phyloP scores from a whole-genome alignment of 2,113 vertebrate species.

The Entosphenus tridentatus region DNA sequence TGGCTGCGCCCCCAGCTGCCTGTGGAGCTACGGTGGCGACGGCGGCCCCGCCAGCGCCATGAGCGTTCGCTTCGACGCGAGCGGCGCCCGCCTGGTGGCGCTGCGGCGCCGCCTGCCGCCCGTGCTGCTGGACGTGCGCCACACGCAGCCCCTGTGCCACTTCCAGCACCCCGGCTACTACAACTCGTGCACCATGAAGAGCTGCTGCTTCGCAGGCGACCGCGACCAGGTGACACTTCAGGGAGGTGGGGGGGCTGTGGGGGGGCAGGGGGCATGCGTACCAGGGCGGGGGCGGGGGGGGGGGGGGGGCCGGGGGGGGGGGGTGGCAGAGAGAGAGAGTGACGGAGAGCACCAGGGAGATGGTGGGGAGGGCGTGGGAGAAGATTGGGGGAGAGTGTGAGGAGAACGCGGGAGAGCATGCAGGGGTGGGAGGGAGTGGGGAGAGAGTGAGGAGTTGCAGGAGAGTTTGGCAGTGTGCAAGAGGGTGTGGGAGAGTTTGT shows the following conservation, averaged over 20 bases:
- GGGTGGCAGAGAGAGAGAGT: no score
- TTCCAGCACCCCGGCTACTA: conserved; percentile 99
- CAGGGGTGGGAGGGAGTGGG: no score
- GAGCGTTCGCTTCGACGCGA: conserved; percentile 94
- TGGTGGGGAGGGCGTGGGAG: no score
- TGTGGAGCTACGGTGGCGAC: conserved; percentile 79
- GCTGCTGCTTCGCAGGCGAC: conserved; percentile 94
- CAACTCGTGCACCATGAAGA: conserved; percentile 98
- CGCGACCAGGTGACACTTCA: conserved; percentile 49
- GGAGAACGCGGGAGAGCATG: no score
- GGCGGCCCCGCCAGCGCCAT: conserved; percentile 90
- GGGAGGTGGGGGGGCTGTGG: neutral
- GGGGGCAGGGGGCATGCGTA: no score
- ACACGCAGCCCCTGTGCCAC: conserved; percentile 73
- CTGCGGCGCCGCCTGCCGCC: conserved; percentile 72
- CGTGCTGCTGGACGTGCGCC: conserved; percentile 72
- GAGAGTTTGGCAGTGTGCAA: no score
- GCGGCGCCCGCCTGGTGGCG: conserved; percentile 69
- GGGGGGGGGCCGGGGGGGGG: no score
- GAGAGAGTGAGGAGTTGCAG: no score
- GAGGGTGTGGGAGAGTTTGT: no score
- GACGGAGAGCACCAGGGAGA: no score
- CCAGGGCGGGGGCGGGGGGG: no score
- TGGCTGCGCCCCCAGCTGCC: conserved; percentile 32
- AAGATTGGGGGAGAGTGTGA: no score